Percentiles rank a stretch among this genome's conserved stretches.
phyloP scores from a whole-genome alignment of 2,113 vertebrate species.

The Eolophus roseicapilla region DNA sequence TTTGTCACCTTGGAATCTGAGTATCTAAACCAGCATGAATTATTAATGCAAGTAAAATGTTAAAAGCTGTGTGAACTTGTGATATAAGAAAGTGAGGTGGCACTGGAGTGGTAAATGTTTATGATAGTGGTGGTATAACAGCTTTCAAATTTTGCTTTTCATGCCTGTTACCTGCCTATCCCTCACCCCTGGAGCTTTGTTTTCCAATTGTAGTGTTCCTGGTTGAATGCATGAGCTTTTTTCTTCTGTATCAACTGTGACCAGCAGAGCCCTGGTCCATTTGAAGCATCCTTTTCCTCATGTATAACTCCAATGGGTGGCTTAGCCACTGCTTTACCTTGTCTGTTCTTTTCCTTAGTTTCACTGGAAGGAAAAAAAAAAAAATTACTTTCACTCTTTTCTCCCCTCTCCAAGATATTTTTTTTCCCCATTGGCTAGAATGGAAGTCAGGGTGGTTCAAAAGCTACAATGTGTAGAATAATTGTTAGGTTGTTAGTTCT shows the following conservation, averaged over 20 bases:
- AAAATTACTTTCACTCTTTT: neutral
- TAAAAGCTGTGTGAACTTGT: neutral
- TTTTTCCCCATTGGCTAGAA: accelerated
- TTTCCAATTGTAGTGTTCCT: neutral
- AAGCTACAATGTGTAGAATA: neutral
- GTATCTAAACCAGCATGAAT: neutral
- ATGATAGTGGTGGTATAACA: neutral
- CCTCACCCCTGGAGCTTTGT: neutral
- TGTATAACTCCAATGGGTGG: accelerated
- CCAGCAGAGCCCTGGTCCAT: neutral
- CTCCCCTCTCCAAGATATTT: neutral
- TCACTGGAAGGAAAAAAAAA: neutral
- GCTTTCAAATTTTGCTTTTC: neutral
- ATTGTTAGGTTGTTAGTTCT: neutral
- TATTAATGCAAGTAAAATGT: conserved; percentile 21
- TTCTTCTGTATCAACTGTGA: neutral
- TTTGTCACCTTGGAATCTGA: neutral
- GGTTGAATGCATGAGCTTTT: neutral
- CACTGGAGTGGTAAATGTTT: neutral
- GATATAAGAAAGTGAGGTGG: neutral
- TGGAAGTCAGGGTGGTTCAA: neutral
- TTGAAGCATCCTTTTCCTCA: neutral
- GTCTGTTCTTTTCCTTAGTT: neutral
- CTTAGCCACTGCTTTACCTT: neutral
- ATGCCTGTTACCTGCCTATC: neutral